Evolutionary conservation across 2,113 vertebrate species (phyloP).

Genomic region (Labeo catla): DNA sequence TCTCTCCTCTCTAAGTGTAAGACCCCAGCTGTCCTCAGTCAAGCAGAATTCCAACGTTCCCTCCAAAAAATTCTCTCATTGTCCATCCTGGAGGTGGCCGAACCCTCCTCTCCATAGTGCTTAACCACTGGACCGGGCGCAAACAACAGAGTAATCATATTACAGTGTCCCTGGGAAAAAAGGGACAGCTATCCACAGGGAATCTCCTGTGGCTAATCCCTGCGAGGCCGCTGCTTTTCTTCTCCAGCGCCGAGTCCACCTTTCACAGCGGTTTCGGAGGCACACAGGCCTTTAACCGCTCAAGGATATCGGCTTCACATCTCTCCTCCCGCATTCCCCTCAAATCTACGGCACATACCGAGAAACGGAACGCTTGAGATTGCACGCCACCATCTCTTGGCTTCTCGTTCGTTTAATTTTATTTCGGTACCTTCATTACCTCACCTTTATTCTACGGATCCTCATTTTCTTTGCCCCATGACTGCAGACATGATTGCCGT

Average conservation of each 20-base stretch:
- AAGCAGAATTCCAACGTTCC: conserved; percentile 63
- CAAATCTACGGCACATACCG: background rate
- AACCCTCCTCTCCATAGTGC: conserved; percentile 73
- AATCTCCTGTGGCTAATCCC: conserved; percentile 75
- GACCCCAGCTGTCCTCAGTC: conserved; percentile 62
- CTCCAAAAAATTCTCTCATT: conserved; percentile 61
- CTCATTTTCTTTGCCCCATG: conserved; percentile 58
- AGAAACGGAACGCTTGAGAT: background rate
- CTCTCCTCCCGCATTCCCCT: conserved; percentile 38
- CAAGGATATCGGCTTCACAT: conserved; percentile 51
- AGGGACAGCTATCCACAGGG: conserved; percentile 69
- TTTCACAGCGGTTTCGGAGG: conserved; percentile 54
- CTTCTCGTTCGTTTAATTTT: conserved; percentile 51
- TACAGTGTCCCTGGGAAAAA: conserved; percentile 77
- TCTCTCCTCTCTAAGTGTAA: conserved; percentile 52
- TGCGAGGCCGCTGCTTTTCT: conserved; percentile 50
- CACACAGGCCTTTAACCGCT: conserved; percentile 53
- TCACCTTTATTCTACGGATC: conserved; percentile 48
- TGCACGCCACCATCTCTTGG: conserved; percentile 3
- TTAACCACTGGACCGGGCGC: conserved; percentile 76
- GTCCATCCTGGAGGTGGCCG: conserved; percentile 63
- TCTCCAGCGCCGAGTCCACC: conserved; percentile 46
- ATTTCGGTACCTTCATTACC: conserved; percentile 59
- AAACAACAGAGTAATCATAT: conserved; percentile 82
- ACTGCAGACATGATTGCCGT: conserved; percentile 54